These are phyloP conservation scores for Hylaeus anthracinus DNA, from an alignment of 1,140 invertebrate species.

Conservation along the genomic window DNA sequence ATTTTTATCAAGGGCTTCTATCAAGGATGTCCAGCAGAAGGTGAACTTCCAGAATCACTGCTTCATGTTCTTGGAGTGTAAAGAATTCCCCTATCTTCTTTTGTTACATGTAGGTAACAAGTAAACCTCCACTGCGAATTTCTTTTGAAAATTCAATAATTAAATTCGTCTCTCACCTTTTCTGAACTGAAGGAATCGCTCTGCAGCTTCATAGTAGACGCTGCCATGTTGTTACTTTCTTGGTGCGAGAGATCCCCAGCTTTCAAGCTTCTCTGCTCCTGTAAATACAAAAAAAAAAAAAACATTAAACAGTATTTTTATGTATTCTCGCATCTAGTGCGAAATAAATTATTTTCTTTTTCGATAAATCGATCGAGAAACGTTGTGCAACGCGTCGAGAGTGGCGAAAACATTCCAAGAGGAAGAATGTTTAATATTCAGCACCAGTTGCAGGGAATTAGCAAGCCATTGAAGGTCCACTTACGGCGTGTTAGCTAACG, in stretches of 20 bases:
- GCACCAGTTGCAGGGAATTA: conserved; percentile 51
- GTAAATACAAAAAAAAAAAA: conserved; percentile 68
- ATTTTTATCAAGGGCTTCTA: too few relatives aligned
- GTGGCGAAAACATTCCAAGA: background rate
- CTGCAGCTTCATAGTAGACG: conserved; percentile 89
- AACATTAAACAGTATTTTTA: conserved; percentile 12
- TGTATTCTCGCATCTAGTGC: background rate
- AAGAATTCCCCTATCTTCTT: too few relatives aligned
- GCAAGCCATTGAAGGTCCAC: conserved; percentile 32
- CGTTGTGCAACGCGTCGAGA: background rate
- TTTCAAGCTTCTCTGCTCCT: conserved; percentile 91
- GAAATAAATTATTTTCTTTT: background rate
- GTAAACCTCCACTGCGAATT: too few relatives aligned
- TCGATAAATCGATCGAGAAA: background rate
- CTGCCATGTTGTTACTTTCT: conserved; percentile 90
- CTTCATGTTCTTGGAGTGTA: too few relatives aligned
- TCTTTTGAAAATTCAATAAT: too few relatives aligned
- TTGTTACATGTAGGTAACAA: too few relatives aligned
- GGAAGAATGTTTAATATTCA: background rate
- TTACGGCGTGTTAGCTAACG: conserved; percentile 40
- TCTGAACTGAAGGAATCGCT: conserved; percentile 92
- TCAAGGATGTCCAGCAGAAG: too few relatives aligned
- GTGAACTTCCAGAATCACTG: too few relatives aligned
- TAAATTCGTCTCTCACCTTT: conserved; percentile 80
- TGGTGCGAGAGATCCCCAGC: conserved; percentile 91